Evolutionary conservation across 2,888 invertebrate genomes (phyloP), one percentile per base, ranked within the genome.

Genomic region (Chrysodeixis includens): DNA sequence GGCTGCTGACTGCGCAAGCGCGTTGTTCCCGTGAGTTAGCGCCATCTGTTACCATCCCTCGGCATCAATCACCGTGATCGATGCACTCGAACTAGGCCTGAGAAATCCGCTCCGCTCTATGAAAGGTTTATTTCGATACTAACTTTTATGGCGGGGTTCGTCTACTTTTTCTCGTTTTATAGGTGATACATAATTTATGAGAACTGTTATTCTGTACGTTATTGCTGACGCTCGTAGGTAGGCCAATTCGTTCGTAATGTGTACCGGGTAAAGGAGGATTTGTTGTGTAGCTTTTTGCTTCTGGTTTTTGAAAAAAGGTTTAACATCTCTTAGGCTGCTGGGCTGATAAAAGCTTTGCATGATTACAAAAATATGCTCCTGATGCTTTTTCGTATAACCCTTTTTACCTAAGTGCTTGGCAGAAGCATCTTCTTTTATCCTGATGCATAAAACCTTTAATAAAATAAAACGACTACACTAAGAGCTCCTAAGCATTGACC

Each of bases 1-100:
- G 30, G 53, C 58, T 26, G 26, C 3, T 26, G 26, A 26, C 35
- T 40, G 32, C 49, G 59, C 52, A 18, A 51, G 46, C 71, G 65
- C 75, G 74, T 61, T 74, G 63, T 61, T 20, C 46, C 18, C 46
- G 46, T 65, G 62, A 80, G 69, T 65, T 66, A 78, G 69, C 71
- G 71, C 78, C 62, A 63, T 66, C 71, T 77, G 46, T 57, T 44
- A 66, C 32, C 57, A 60, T 70, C 68, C 56, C 44, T 63, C 49
- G 49, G 71, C 74, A 81, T 85, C 79, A 77, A 82, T 84, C 85
- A 84, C 57, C 56, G 74, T 79, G 82, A 85, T 82, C 74, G 79
- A 85, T 75, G 78, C 78, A 55, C 71, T 69, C 63, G 66, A 75
- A 76, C 76, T 76, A 74, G 77, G 73, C 66, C 79, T 69, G 74